Percentiles rank a stretch among this genome's conserved stretches.
Conservation (phyloP, 2,888 invertebrate species). For the Tipula confusa region DNA sequence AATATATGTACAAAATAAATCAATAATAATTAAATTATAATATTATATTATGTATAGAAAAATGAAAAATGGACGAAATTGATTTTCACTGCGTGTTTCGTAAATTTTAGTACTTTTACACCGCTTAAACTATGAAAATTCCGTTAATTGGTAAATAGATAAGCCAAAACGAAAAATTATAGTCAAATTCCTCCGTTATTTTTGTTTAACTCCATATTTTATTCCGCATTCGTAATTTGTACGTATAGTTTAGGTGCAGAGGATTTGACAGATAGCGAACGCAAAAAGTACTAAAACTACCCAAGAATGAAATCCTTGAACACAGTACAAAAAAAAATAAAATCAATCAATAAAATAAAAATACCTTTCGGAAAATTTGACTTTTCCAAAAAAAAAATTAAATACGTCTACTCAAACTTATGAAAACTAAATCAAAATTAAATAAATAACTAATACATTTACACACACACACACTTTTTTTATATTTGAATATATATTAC, state of each 20-base stretch:
- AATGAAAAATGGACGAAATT: constrained; percentile 1
- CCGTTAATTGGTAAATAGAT: background rate
- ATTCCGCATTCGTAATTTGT: background rate
- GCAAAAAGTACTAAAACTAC: background rate
- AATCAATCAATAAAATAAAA: constrained; percentile 25
- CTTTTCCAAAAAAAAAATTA: background rate
- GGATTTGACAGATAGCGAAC: background rate
- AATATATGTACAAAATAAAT: background rate
- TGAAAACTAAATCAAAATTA: background rate
- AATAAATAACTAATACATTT: background rate
- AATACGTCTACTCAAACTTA: background rate
- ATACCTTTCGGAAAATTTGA: constrained; percentile 1
- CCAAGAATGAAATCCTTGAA: constrained; percentile 1
- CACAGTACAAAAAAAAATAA: background rate
- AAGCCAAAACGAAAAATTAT: background rate
- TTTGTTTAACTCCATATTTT: too few species aligned
- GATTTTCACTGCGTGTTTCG: background rate
- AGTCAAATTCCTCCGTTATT: background rate
- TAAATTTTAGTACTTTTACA: background rate
- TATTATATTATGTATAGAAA: background rate
- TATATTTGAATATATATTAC: background rate
- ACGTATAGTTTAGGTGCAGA: background rate
- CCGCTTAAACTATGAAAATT: background rate
- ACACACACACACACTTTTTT: background rate
- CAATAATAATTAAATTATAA: constrained; percentile 14